Evolutionary conservation across 2,797 vertebrate genomes (phyloP).

Genomic region (Synanceia verrucosa): DNA sequence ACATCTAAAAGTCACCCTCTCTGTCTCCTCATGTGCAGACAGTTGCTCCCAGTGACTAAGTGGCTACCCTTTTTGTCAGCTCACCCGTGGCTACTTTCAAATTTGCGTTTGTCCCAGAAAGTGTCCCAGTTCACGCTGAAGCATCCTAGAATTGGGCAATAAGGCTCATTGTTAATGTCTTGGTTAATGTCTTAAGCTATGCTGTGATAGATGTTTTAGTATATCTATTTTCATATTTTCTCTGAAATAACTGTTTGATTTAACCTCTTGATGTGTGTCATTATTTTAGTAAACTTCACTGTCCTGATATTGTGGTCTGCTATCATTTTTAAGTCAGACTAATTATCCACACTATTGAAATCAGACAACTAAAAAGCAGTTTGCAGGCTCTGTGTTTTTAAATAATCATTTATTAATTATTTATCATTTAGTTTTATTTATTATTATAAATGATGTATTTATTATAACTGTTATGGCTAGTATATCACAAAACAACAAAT

Average conservation of each 20-base stretch:
- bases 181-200: not conserved
- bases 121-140: slow-evolving; percentile 23
- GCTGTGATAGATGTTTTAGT: not conserved
- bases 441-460: too few relatives aligned
- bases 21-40: slow-evolving; percentile 19
- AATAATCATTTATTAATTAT: not conserved
- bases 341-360: not conserved
- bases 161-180: not conserved
- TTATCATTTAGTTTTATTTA: not conserved
- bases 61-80: slow-evolving; percentile 34
- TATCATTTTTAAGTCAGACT: not conserved
- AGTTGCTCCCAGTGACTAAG: slow-evolving; percentile 15
- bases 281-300: not conserved
- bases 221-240: not conserved
- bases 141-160: not conserved
- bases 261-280: not conserved
- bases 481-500: too few relatives aligned
- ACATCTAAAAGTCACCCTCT: slow-evolving; percentile 15
- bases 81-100: slow-evolving; percentile 22
- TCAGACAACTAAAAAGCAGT: not conserved
- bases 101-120: slow-evolving; percentile 31
- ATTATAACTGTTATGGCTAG: too few relatives aligned
- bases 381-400: too few relatives aligned
- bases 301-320: too few relatives aligned
- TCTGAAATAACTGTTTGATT: not conserved